Evolutionary conservation across 2,113 vertebrate genomes (phyloP), one percentile per base, ranked within the genome.

Genomic region (Micromys minutus): DNA sequence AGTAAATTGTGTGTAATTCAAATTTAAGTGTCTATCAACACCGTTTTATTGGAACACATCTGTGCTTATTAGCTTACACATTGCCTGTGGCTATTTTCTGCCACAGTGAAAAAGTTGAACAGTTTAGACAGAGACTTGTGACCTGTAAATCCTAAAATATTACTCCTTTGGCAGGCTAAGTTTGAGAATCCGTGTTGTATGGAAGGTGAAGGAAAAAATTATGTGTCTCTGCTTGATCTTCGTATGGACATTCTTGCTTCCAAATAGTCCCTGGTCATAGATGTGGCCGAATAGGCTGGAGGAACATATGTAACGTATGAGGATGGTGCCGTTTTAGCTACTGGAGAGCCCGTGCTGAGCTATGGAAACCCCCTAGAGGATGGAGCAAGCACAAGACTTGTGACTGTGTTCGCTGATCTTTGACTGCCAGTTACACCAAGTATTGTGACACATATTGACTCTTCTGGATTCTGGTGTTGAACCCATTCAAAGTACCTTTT

Each of bases 1-100:
- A 94, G 9, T 77, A 91, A 17, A 76, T 55, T 31, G 39, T 39
- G 74, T 39, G 5, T 92, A 93, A 96, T 94, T 81, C 34, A 90
- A 95, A 95, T 93, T 55, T 50, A 42, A 85, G 52, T 81, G 52
- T 90, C 52, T 12, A 59, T 4, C 47, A 80, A 90, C 89, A n/a
- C 90, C 34, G 45, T 83, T 74, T 89, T 36, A 91, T 85, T 96
- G 71, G 89, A 74, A 59, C 21, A 19, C 4, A 47, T 31, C 6
- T 39, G 65, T 57, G 50, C 29, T 76, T 63, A 61, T 79, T 67
- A 57, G 29, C 71, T 95, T 79, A 31, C 15, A 36, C 77, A 90
- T 39, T 59, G 26, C 75, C 63, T 87, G 3, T 74, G 76, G 61
- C 26, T 83, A 77, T 34, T 89, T 88, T 94, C 34, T 87, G 75